These are phyloP conservation scores for Malurus cyaneus DNA, from an alignment of 2,113 vertebrate genomes.

Conservation along the genomic window DNA sequence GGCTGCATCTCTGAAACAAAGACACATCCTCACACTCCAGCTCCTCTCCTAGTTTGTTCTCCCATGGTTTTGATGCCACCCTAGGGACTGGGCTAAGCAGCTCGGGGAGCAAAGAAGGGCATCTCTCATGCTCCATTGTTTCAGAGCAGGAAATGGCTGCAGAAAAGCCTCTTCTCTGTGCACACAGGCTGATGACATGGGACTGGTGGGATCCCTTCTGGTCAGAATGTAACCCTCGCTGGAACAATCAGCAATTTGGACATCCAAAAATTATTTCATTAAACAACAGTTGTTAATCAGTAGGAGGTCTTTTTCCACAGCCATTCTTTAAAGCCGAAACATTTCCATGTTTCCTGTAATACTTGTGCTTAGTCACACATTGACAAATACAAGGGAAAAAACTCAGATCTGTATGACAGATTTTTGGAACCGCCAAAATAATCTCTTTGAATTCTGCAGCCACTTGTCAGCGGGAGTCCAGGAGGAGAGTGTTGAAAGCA, in stretches of 20 bases:
- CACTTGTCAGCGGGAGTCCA: conserved; percentile 21
- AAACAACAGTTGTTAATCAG: conserved; percentile 54
- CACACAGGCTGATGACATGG: not conserved
- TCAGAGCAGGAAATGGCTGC: not conserved
- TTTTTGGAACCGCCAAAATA: not conserved
- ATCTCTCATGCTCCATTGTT: conserved; percentile 34
- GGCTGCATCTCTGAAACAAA: not conserved
- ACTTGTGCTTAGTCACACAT: conserved; percentile 57
- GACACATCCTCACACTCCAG: not conserved
- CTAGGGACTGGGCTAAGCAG: not conserved
- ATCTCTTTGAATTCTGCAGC: conserved; percentile 36
- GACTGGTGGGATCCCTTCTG: conserved; percentile 34
- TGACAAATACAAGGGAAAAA: conserved; percentile 49
- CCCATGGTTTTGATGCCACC: not conserved
- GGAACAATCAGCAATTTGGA: conserved; percentile 60
- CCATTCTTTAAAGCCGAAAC: conserved; percentile 44
- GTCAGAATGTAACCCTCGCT: conserved; percentile 43
- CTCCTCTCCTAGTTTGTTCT: not conserved
- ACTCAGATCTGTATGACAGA: conserved; percentile 29
- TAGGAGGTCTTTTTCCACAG: conserved; percentile 58
- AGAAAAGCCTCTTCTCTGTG: conserved; percentile 35
- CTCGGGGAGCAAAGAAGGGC: not conserved
- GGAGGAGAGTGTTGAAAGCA: conserved; percentile 38
- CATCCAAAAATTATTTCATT: conserved; percentile 49
- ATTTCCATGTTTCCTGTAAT: conserved; percentile 67